Percentiles rank a stretch among this genome's conserved stretches.
phyloP scores from a whole-genome alignment of 2,797 vertebrate genomes.

The Hozukius guyotensis region DNA sequence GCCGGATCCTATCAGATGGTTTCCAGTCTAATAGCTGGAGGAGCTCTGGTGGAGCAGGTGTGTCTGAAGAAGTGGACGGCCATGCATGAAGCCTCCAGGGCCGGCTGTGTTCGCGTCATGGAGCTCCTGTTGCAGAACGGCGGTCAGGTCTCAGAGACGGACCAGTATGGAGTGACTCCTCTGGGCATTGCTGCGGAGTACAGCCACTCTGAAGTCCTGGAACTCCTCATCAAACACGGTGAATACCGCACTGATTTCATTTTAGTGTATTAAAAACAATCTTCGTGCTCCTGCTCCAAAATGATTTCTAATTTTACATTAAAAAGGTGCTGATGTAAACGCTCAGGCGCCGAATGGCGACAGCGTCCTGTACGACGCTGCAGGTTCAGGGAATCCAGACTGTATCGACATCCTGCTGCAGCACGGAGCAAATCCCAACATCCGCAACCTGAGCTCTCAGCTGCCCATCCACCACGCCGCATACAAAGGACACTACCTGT shows the following conservation, averaged over 20 bases:
- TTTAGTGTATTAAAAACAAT: neutral
- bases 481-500: conserved; percentile 88
- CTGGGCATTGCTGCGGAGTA: conserved; percentile 87
- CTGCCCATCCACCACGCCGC: conserved; percentile 88
- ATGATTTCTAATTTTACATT: neutral
- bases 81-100: conserved; percentile 88
- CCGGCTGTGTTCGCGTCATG: conserved; percentile 80
- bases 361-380: conserved; percentile 87
- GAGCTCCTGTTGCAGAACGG: conserved; percentile 83
- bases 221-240: conserved; percentile 90
- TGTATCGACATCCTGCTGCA: conserved; percentile 87
- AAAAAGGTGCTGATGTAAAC: conserved; percentile 85
- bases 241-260: neutral
- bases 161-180: conserved; percentile 87
- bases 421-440: conserved; percentile 86
- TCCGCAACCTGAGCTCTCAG: conserved; percentile 83
- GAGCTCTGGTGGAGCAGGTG: conserved; percentile 83
- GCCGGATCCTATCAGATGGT: conserved; percentile 81
- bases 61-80: conserved; percentile 87
- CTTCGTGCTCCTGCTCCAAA: neutral
- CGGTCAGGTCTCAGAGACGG: conserved; percentile 79
- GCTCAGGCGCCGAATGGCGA: conserved; percentile 85
- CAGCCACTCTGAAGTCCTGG: conserved; percentile 84
- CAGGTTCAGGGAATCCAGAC: conserved; percentile 86
- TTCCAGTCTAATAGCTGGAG: conserved; percentile 80